A percentile compares a stretch with the other conserved stretches of the same genome.
phyloP scores from a whole-genome alignment of 2,113 vertebrate species.

The Corapipo altera region DNA sequence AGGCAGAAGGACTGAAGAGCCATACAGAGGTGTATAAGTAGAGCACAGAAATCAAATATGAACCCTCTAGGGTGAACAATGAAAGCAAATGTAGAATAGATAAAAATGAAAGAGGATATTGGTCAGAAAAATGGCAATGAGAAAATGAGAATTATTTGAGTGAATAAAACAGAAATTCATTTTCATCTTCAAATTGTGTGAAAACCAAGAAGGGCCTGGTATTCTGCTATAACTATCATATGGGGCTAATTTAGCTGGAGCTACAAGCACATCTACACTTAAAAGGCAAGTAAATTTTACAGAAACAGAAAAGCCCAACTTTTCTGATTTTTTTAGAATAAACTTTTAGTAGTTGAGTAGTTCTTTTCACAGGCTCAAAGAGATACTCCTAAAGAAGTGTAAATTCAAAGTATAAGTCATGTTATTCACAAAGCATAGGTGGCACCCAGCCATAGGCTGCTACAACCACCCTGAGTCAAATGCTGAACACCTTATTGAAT shows the following conservation, averaged over 20 bases:
- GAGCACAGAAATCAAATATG: background rate
- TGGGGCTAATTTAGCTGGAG: background rate
- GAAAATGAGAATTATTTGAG: background rate
- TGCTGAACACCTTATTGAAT: background rate
- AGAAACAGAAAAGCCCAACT: background rate
- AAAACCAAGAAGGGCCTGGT: background rate
- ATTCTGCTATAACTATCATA: background rate
- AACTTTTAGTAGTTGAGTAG: background rate
- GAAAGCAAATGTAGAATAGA: background rate
- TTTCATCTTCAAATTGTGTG: background rate
- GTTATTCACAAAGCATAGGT: background rate
- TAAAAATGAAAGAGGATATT: background rate
- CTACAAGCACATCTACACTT: background rate
- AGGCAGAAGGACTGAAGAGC: background rate
- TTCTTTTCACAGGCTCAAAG: background rate
- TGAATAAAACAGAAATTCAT: background rate
- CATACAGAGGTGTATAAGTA: background rate
- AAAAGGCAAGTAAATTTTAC: background rate
- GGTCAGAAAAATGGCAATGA: background rate
- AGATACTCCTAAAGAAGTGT: background rate
- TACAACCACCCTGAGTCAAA: background rate
- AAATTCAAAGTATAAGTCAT: background rate
- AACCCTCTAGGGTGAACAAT: background rate
- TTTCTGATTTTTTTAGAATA: background rate
- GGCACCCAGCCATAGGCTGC: background rate